Conservation (phyloP, 2,113 vertebrate genomes). For the Tetrax tetrax region DNA sequence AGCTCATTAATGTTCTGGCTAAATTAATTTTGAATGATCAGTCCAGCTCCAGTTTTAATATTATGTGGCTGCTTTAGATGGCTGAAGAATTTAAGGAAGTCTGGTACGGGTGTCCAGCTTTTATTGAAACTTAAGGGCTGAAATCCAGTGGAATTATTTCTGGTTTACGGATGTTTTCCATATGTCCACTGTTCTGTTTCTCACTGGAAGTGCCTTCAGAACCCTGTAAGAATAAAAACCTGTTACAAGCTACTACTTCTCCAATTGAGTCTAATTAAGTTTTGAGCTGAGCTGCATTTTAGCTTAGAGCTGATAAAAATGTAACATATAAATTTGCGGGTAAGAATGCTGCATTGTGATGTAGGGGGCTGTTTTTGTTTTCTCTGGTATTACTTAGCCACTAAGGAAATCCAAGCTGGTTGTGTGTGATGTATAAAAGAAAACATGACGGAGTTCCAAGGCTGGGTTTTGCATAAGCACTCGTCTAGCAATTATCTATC, state of each 20-base stretch:
- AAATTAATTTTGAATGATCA: neutral
- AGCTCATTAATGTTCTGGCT: neutral
- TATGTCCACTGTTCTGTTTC: neutral
- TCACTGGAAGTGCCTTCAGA: conserved; percentile 37
- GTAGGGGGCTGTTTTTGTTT: neutral
- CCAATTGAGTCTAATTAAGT: conserved; percentile 8
- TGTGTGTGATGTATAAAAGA: neutral
- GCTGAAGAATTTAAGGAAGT: neutral
- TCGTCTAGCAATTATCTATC: neutral
- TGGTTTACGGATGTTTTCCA: neutral
- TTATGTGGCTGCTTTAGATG: neutral
- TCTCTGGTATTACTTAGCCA: neutral
- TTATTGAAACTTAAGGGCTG: neutral
- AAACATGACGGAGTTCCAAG: neutral
- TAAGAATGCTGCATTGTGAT: neutral
- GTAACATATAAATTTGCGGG: neutral
- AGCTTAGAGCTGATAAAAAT: neutral
- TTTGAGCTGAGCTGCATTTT: neutral
- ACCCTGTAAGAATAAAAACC: conserved; percentile 43
- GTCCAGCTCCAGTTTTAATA: neutral
- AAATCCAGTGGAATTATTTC: neutral
- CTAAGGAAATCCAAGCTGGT: neutral
- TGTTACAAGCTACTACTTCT: conserved; percentile 17
- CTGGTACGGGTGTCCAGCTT: neutral
- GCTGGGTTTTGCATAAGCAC: neutral